phyloP scores from a whole-genome alignment of 2,797 vertebrate genomes.

The Gymnoscopelus microlampas region DNA sequence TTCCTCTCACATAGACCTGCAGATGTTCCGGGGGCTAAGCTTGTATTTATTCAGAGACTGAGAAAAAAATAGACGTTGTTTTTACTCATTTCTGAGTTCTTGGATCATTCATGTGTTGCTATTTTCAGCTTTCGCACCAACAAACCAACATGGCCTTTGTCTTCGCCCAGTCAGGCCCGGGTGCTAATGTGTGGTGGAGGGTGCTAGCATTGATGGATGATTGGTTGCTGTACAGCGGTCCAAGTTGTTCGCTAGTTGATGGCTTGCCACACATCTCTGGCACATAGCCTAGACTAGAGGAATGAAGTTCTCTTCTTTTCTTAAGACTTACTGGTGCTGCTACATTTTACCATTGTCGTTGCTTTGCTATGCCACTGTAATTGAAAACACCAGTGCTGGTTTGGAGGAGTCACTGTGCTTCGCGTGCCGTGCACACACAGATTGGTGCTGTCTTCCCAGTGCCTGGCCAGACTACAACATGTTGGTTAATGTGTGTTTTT shows the following conservation, averaged over 20 bases:
- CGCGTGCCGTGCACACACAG: not conserved
- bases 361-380: not conserved
- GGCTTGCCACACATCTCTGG: constrained; percentile 17
- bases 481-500: constrained; percentile 1
- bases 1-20: not conserved
- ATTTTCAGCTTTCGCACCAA: not conserved
- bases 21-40: constrained; percentile 38
- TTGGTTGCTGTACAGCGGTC: constrained; percentile 7
- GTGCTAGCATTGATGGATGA: not conserved
- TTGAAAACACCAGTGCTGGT: constrained; percentile 5
- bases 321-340: not conserved
- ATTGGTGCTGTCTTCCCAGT: not conserved
- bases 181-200: not conserved
- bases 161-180: not conserved
- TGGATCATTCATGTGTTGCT: not conserved
- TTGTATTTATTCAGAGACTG: constrained; percentile 13
- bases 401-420: not conserved
- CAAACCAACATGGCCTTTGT: not conserved
- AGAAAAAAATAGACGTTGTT: not conserved
- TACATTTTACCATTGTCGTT: not conserved
- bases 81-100: constrained; percentile 13
- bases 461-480: not conserved
- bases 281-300: not conserved
- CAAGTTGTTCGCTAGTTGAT: constrained; percentile 7
- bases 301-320: not conserved